These are phyloP conservation scores for Aspidiotus destructor DNA, from an alignment of 2,888 invertebrate species.

Conservation along the genomic window DNA sequence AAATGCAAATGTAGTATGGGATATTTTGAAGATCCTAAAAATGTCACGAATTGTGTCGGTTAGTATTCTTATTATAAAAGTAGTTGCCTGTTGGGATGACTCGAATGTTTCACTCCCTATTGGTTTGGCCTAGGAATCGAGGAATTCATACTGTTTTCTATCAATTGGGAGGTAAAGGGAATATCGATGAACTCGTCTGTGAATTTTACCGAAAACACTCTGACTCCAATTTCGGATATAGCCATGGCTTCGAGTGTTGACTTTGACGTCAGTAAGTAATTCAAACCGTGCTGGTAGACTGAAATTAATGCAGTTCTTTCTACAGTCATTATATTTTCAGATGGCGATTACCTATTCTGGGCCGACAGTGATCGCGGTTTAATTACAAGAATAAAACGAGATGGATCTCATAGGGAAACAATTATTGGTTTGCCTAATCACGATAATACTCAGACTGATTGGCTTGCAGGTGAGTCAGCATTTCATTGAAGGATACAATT, in stretches of 20 bases:
- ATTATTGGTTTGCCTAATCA: conserved; percentile 50
- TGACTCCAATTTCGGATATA: conserved; percentile 63
- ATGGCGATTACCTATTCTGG: conserved; percentile 61
- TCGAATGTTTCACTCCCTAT: conserved; percentile 6
- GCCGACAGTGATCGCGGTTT: conserved; percentile 66
- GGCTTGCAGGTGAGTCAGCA: conserved; percentile 53
- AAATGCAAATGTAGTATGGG: conserved; percentile 71
- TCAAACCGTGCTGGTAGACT: not conserved
- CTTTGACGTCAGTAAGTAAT: conserved; percentile 50
- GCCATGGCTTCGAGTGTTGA: conserved; percentile 67
- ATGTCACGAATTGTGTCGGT: conserved; percentile 49
- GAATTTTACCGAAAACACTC: conserved; percentile 43
- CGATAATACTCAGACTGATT: conserved; percentile 46
- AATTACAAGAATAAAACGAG: conserved; percentile 64
- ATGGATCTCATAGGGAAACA: conserved; percentile 59
- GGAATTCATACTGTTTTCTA: conserved; percentile 66
- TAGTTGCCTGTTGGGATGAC: conserved; percentile 8
- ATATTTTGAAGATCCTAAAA: conserved; percentile 47
- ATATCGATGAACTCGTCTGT: conserved; percentile 46
- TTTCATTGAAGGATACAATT: conserved; percentile 14
- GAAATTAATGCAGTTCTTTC: too few relatives aligned
- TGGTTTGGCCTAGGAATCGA: conserved; percentile 46
- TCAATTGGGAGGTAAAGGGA: conserved; percentile 67
- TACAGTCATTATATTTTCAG: not conserved
- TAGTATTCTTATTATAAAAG: conserved; percentile 35